A percentile compares a stretch with the other conserved stretches of the same genome.
phyloP scores from a whole-genome alignment of 2,888 invertebrate genomes.

The Scelioninae gen. 1 region DNA sequence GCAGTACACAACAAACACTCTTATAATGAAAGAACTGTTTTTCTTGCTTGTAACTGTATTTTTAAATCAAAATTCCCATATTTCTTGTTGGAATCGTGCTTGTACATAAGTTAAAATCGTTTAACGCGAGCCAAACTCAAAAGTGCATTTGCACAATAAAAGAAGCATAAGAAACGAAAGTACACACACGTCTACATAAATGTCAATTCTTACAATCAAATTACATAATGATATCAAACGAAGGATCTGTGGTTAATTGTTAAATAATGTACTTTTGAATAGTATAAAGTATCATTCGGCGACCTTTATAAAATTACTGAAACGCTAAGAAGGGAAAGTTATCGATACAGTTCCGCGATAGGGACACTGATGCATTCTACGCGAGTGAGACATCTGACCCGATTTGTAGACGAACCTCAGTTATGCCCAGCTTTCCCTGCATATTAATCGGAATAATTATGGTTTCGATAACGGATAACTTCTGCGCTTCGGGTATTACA shows the following conservation, averaged over 20 bases:
- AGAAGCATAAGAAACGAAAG: constrained; percentile 25
- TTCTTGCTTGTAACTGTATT: neutral
- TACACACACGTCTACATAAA: constrained; percentile 45
- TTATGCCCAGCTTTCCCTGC: constrained; percentile 42
- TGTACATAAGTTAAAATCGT: constrained; percentile 7
- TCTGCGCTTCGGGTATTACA: constrained; percentile 21
- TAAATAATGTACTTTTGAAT: constrained; percentile 55
- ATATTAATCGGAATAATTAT: constrained; percentile 45
- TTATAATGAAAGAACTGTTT: no score
- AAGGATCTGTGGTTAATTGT: constrained; percentile 53
- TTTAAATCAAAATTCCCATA: neutral
- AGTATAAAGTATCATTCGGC: constrained; percentile 42
- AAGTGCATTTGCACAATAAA: constrained; percentile 7
- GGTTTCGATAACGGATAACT: constrained; percentile 32
- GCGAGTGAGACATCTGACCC: constrained; percentile 48
- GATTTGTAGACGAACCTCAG: constrained; percentile 20
- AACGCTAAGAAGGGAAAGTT: constrained; percentile 61
- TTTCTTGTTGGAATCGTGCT: neutral
- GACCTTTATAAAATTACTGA: constrained; percentile 63
- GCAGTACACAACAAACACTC: no score
- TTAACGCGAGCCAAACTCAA: constrained; percentile 8
- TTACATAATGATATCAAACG: constrained; percentile 50
- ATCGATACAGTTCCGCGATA: constrained; percentile 52
- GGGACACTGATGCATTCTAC: constrained; percentile 44
- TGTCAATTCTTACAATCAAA: constrained; percentile 54